Conservation (phyloP, 2,113 vertebrate genomes). For the Pedionomus torquatus region DNA sequence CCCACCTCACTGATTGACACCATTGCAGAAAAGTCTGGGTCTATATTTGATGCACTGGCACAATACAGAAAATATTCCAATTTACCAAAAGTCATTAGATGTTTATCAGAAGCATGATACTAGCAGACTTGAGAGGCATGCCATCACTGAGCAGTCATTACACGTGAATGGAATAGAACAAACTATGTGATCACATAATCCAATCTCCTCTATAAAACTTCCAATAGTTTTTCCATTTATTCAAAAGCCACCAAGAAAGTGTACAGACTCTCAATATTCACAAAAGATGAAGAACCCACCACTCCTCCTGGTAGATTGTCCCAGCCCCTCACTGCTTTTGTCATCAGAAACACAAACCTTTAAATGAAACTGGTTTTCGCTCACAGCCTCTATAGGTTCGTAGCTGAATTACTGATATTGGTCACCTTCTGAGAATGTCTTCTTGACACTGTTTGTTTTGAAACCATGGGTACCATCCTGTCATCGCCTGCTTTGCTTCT, state of each 20-base stretch:
- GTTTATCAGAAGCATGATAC: not conserved
- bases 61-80: not conserved
- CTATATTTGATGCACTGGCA: not conserved
- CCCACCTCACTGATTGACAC: not conserved
- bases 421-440: not conserved
- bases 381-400: not conserved
- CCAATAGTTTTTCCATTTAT: not conserved
- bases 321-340: accelerated
- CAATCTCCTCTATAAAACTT: not conserved
- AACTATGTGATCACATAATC: not conserved
- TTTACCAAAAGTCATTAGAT: not conserved
- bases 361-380: not conserved
- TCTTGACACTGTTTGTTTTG: not conserved
- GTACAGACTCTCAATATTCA: not conserved
- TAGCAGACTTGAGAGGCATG: not conserved
- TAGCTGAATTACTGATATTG: not conserved
- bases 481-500: not conserved
- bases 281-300: not conserved
- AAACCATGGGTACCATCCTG: not conserved
- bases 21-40: not conserved
- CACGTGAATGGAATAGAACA: not conserved
- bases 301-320: not conserved
- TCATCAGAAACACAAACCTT: not conserved
- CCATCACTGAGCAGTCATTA: not conserved
- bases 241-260: not conserved